A percentile compares a stretch with the other conserved stretches of the same genome.
These are phyloP conservation scores for Rattus norvegicus DNA, from an alignment of 2,113 vertebrate species.

Conservation along the genomic window GRCr8 NC_086038.1:5518501-5519000, in stretches of 20 bases:
- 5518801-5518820: neutral
- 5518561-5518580: neutral
- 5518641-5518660: neutral
- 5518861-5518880: neutral
- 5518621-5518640: neutral
- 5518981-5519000: neutral
- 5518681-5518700: neutral
- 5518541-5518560: neutral
- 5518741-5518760: neutral
- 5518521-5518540: neutral
- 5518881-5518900: too few relatives aligned
- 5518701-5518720: neutral
- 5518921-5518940: neutral
- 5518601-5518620: neutral
- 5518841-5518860: accelerated
- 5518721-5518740: neutral
- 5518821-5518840: neutral
- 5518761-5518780: neutral
- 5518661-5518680: neutral
- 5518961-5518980: neutral
- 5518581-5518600: neutral
- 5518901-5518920: accelerated
- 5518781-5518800: accelerated
- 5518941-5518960: neutral
- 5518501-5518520: neutral